phyloP scores from a whole-genome alignment of 2,113 vertebrate species.

The Mandrillus leucophaeus region DNA sequence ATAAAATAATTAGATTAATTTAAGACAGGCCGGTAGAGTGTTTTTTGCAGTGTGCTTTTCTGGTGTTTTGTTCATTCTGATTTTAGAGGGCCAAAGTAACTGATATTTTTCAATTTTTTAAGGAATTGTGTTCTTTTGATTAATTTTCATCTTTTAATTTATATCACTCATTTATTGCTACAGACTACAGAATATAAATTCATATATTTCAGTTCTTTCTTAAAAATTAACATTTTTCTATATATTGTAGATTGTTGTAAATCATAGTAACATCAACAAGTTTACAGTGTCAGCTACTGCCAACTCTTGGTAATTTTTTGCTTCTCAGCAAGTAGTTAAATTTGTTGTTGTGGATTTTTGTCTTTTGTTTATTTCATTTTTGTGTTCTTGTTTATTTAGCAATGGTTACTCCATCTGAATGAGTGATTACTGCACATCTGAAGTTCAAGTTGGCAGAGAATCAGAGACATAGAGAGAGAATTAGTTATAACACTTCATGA shows the following conservation, averaged over 20 bases:
- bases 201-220: background rate
- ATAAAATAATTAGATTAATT: background rate
- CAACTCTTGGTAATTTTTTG: background rate
- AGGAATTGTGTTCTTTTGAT: background rate
- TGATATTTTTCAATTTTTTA: background rate
- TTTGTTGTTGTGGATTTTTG: background rate
- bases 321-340: background rate
- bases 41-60: background rate
- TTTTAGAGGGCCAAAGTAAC: background rate
- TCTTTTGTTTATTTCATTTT: background rate
- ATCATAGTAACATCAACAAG: background rate
- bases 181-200: background rate
- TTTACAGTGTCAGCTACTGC: background rate
- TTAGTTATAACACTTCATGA: background rate
- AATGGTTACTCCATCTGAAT: background rate
- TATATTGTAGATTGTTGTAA: background rate
- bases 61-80: background rate
- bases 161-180: background rate
- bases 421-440: background rate
- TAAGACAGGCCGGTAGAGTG: background rate
- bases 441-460: background rate
- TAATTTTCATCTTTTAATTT: conserved; percentile 37
- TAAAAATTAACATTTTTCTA: background rate
- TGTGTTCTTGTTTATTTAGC: background rate
- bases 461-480: background rate